Percentiles rank a stretch among this genome's conserved stretches.
Conservation (phyloP, 2,888 invertebrate species). For the Lasioglossum vierecki region DNA sequence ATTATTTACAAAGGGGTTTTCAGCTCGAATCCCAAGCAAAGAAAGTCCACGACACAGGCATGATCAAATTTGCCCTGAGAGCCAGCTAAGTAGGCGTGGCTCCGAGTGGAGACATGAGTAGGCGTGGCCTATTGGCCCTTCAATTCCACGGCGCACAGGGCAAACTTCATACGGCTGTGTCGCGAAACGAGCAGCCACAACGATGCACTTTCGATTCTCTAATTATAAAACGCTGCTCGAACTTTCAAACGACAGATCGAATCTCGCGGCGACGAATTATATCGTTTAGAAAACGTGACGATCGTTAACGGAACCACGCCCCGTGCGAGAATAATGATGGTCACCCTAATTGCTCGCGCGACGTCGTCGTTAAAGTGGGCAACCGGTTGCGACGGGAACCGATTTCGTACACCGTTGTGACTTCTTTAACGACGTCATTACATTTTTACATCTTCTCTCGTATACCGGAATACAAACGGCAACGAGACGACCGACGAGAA, state of each 20-base stretch:
- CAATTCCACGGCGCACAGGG: too few species aligned
- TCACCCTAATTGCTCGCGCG: constrained; percentile 38
- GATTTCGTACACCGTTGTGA: constrained; percentile 18
- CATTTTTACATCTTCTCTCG: neutral
- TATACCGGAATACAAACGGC: neutral
- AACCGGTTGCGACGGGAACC: constrained; percentile 39
- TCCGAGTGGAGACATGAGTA: too few species aligned
- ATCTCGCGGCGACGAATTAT: constrained; percentile 45
- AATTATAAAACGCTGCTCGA: neutral
- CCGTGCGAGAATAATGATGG: constrained; percentile 30
- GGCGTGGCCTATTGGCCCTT: neutral
- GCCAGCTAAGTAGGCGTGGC: neutral
- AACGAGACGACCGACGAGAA: neutral
- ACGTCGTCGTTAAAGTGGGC: constrained; percentile 54
- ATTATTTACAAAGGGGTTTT: constrained; percentile 73
- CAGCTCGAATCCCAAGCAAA: constrained; percentile 8
- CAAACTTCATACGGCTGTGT: neutral
- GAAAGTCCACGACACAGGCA: neutral
- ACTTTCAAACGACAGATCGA: neutral
- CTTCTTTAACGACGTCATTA: constrained; percentile 7
- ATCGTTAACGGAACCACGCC: constrained; percentile 34
- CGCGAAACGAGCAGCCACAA: neutral
- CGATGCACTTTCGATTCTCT: neutral
- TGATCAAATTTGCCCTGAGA: neutral
- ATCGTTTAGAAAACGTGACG: constrained; percentile 71